Evolutionary conservation across 2,113 vertebrate genomes (phyloP), one percentile per base, ranked within the genome.

Genomic region (Octodon degus): DNA sequence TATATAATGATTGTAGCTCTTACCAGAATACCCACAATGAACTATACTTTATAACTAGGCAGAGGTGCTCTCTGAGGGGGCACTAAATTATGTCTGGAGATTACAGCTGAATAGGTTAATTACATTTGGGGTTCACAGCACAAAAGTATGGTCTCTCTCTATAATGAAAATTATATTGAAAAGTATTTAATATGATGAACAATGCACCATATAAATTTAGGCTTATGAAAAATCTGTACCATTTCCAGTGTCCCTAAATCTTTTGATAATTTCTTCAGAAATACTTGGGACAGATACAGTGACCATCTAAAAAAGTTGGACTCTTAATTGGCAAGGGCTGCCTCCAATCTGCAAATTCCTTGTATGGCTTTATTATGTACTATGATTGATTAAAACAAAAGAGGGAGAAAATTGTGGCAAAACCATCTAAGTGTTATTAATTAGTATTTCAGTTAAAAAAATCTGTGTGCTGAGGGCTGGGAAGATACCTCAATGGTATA

Each of bases 171-270:
- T 43, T 89, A 50, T 80, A 43, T 86, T 92, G 10, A 87, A n/a
- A 53, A 92, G 47, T 68, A 79, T 65, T 93, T 89, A 89, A 76
- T 95, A 30, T 74, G 27, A 65, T 53, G 1, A 27, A 47, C 43
- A 86, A 81, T 27, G 72, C 7, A 74, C n/a, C 43, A 86, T 79
- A 68, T 86, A 87, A 74, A 55, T 40, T 58, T 94, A 86, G 37
- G 27, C 43, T 92, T 94, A 67, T 72, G 40, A 93, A 97, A 93
- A 91, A 83, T 94, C 7, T 65, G 47, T 60, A 91, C 53, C 16
- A 70, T 82, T 62, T n/a, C 53, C 47, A 79, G 0, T 93, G 34
- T 70, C 65, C 50, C 19, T 81, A 62, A 63, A 55, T 93, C 17
- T 91, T 93, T 93, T 83, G 86, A 70, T 43, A 43, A 63, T 5